Conservation (phyloP, 2,113 vertebrate genomes). For the Felis catus region DNA sequence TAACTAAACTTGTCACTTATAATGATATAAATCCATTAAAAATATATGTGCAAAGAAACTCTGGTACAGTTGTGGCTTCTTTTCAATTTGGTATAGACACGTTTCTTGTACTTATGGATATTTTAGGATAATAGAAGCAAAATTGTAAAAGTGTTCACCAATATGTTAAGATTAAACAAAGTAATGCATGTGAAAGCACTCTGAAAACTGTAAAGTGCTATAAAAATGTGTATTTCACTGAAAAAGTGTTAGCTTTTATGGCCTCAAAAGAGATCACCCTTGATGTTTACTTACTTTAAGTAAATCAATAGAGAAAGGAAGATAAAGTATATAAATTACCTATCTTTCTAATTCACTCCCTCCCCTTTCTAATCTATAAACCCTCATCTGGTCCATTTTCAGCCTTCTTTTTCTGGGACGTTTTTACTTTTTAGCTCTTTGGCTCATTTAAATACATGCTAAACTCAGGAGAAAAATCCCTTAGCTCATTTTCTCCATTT, state of each 20-base stretch:
- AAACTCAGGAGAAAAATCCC: neutral
- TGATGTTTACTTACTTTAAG: slow-evolving; percentile 54
- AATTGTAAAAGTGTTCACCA: slow-evolving; percentile 31
- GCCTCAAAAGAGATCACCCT: slow-evolving; percentile 26
- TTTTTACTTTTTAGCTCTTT: neutral
- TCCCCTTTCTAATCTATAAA: neutral
- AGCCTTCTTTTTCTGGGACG: neutral
- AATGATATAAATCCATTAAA: slow-evolving; percentile 18
- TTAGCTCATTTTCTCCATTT: neutral
- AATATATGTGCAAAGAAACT: neutral
- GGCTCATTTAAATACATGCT: neutral
- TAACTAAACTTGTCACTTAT: slow-evolving; percentile 20
- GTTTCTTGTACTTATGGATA: slow-evolving; percentile 1
- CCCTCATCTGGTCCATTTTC: neutral
- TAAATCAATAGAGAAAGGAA: slow-evolving; percentile 9
- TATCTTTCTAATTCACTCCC: neutral
- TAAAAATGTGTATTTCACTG: slow-evolving; percentile 3
- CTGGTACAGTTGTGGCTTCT: neutral
- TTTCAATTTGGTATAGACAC: neutral
- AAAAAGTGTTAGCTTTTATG: slow-evolving; percentile 39
- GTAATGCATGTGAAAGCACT: slow-evolving; percentile 34
- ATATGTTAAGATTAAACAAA: slow-evolving; percentile 52
- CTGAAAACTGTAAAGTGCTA: neutral
- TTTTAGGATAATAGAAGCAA: slow-evolving; percentile 41
- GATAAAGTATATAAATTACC: slow-evolving; percentile 14